A percentile compares a stretch with the other conserved stretches of the same genome.
phyloP scores from a whole-genome alignment of 2,888 invertebrate genomes.

The Callinectes sapidus region DNA sequence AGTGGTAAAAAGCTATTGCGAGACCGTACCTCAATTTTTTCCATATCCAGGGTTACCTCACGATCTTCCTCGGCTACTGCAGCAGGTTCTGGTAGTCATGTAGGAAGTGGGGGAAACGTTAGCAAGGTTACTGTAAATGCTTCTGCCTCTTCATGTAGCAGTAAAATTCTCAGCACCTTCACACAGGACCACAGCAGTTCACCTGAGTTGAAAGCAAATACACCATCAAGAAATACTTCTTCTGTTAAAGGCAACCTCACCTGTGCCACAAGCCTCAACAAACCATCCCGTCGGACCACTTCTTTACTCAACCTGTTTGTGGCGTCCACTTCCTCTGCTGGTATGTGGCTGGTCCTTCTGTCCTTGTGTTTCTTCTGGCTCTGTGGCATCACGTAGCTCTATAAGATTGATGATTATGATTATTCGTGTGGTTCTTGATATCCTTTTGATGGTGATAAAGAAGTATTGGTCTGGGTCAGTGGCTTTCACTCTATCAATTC shows the following conservation, averaged over 20 bases:
- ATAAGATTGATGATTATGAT: not conserved
- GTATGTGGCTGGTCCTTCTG: slow-evolving; percentile 73
- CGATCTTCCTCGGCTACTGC: slow-evolving; percentile 54
- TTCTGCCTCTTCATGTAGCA: slow-evolving; percentile 49
- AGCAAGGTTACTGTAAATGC: slow-evolving; percentile 51
- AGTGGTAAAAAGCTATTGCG: slow-evolving; percentile 64
- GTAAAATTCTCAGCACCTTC: slow-evolving; percentile 53
- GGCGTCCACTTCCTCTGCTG: slow-evolving; percentile 94
- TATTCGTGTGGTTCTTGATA: not conserved
- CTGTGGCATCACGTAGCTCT: slow-evolving; percentile 66
- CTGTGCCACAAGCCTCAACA: slow-evolving; percentile 75
- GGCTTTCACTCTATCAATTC: too few species aligned
- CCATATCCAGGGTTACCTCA: slow-evolving; percentile 66
- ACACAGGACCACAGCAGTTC: slow-evolving; percentile 62
- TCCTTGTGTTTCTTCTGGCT: slow-evolving; percentile 50
- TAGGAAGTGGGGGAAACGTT: slow-evolving; percentile 47
- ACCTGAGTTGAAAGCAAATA: slow-evolving; percentile 50
- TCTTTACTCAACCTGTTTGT: slow-evolving; percentile 96
- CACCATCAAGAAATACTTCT: slow-evolving; percentile 43
- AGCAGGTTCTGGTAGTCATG: slow-evolving; percentile 48
- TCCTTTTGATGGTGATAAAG: not conserved
- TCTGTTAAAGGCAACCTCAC: slow-evolving; percentile 52
- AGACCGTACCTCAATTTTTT: slow-evolving; percentile 63
- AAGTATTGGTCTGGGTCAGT: not conserved
- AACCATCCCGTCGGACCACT: slow-evolving; percentile 93